Percentiles rank a stretch among this genome's conserved stretches.
Conservation (phyloP, 30 jellyfish, hydroid and myxozoan genomes). For the Turritopsis dohrnii region DNA sequence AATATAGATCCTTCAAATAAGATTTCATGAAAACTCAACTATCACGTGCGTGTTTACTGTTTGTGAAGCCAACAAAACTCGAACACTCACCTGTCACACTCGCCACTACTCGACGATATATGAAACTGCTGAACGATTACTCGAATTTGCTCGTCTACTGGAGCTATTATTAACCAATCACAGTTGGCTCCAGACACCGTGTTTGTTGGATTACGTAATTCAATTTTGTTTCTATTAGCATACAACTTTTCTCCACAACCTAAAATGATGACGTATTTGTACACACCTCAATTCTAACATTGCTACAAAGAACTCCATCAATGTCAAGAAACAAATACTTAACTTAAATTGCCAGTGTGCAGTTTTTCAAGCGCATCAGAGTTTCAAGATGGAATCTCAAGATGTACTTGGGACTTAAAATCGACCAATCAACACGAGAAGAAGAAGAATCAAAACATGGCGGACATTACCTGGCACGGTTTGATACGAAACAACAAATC, state of each 20-base stretch:
- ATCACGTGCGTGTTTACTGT: no score
- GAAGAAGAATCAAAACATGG: no score
- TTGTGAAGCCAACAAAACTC: background rate
- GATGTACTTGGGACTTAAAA: no score
- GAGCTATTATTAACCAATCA: background rate
- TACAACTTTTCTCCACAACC: background rate
- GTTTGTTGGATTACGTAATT: background rate
- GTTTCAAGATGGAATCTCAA: no score
- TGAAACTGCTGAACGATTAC: background rate
- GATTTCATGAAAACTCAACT: no score
- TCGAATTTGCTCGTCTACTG: background rate
- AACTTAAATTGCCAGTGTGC: no score
- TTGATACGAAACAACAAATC: background rate
- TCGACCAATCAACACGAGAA: no score
- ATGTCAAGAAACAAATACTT: no score
- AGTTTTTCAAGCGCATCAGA: no score
- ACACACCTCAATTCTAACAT: no score
- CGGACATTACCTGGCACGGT: background rate
- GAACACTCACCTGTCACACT: background rate
- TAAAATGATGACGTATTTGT: background rate
- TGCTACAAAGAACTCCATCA: no score
- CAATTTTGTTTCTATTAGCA: background rate
- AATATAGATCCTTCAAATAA: no score
- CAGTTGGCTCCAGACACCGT: background rate
- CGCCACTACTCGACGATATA: background rate